Evolutionary conservation across 2,888 invertebrate species (phyloP), one percentile per base, ranked within the genome.

Genomic region (Oscheius sp.): DNA sequence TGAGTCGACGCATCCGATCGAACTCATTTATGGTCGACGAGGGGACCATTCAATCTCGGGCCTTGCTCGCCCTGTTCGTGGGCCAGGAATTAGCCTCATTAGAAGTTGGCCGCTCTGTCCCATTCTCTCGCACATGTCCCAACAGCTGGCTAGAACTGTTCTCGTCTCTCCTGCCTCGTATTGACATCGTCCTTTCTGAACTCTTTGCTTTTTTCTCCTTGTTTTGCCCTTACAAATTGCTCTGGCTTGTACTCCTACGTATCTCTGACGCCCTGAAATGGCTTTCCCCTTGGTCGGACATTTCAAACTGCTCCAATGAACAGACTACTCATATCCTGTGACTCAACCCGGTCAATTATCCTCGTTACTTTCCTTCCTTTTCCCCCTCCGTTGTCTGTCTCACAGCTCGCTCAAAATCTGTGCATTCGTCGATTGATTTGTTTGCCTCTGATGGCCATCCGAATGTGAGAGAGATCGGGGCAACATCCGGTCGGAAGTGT

Each of bases 21-120:
- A 35, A 35, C 9, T 35, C 35, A 35, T 35, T 35, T 35, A 35
- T 35, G 35, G 35, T 35, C 35, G 35, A 35, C 35, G 35, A 35
- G 35, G 35, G 35, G 35, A 35, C 35, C 35, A 35, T 35, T 35
- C 35, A 35, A 35, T 35, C 35, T 6, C 35, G 35, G 35, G 35
- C 35, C 35, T n/a, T n/a, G n/a, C n/a, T n/a, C n/a, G 9, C 35
- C 35, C 35, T 35, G 35, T 35, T 35, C 5, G 35, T n/a, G 53
- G 53, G 21, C 53, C 53, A 53, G 53, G 53, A 53, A 53, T 53
- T 53, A 53, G 53, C 53, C 53, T 53, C 53, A 21, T 53, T 53
- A 53, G 35, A 35, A 35, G 35, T 35, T 35, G 35, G 35, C 35
- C 35, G 5, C 35, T 9, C 35, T 35, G n/a, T n/a, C n/a, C 35